These are phyloP conservation scores for Apodemia duryi DNA, from an alignment of 2,888 invertebrate genomes.

Conservation along the genomic window DNA sequence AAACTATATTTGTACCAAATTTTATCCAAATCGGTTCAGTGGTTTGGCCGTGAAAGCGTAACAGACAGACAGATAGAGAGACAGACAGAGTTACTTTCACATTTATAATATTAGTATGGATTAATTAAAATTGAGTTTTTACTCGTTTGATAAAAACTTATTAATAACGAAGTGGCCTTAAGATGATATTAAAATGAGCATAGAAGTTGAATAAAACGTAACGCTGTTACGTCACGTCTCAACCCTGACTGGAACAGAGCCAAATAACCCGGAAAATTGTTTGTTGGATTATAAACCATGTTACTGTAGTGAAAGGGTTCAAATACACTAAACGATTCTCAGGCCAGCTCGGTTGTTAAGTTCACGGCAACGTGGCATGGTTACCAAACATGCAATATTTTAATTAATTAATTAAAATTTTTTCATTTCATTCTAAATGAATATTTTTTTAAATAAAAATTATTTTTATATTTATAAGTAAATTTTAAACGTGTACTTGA, in stretches of 20 bases:
- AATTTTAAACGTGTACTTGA: no score
- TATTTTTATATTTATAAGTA: no score
- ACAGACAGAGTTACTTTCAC: no score
- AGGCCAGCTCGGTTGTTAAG: not conserved
- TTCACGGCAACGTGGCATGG: not conserved
- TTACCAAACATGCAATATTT: not conserved
- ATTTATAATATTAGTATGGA: no score
- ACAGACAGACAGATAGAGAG: no score
- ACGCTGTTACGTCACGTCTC: conserved; percentile 7
- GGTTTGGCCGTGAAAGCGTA: no score
- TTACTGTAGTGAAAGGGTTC: not conserved
- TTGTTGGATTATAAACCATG: conserved; percentile 5
- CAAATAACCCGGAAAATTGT: not conserved
- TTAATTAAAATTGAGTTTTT: not conserved
- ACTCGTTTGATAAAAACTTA: not conserved
- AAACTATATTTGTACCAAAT: no score
- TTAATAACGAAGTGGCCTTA: conserved; percentile 1
- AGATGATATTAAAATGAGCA: conserved; percentile 4
- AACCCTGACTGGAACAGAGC: conserved; percentile 1
- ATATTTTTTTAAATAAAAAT: no score
- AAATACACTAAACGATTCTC: not conserved
- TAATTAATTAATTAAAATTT: not conserved
- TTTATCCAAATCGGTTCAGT: no score
- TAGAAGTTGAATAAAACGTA: conserved; percentile 1
- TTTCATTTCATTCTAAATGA: no score